phyloP scores from a whole-genome alignment of 2,113 vertebrate species.

The Catagonus wagneri region DNA sequence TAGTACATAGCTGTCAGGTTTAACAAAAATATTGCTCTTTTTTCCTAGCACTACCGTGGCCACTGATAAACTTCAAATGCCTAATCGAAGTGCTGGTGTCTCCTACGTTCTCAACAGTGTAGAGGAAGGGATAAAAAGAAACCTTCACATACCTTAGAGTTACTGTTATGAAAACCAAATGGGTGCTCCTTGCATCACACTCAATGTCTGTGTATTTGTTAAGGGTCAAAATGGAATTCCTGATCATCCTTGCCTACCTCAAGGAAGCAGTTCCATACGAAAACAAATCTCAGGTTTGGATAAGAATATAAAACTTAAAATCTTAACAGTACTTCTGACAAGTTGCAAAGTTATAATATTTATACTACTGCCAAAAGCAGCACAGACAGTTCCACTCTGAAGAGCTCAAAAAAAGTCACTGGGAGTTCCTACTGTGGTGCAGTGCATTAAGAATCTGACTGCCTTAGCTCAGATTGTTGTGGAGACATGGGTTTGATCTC shows the following conservation, averaged over 20 bases:
- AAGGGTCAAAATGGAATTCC: neutral
- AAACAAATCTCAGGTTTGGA: neutral
- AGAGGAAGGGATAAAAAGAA: neutral
- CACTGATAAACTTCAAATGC: neutral
- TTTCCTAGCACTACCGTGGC: neutral
- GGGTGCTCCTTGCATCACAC: neutral
- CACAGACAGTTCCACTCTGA: conserved; percentile 95
- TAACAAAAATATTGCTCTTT: neutral
- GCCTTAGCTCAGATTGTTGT: too few relatives aligned
- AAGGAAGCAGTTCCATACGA: neutral
- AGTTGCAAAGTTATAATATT: conserved; percentile 94
- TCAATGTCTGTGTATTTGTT: rapidly evolving
- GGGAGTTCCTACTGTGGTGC: too few relatives aligned
- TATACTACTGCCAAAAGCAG: conserved; percentile 95
- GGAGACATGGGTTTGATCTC: too few relatives aligned
- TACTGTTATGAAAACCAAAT: neutral
- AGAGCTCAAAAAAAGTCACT: conserved; percentile 90
- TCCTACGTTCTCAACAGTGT: neutral
- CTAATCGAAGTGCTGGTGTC: neutral
- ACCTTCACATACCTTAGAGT: neutral
- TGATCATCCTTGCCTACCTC: neutral
- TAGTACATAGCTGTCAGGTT: neutral
- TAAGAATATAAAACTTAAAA: conserved; percentile 47
- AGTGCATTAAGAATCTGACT: too few relatives aligned
- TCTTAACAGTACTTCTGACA: conserved; percentile 92